phyloP scores from a whole-genome alignment of 2,797 vertebrate species.

The Orestias chungarensis region DNA sequence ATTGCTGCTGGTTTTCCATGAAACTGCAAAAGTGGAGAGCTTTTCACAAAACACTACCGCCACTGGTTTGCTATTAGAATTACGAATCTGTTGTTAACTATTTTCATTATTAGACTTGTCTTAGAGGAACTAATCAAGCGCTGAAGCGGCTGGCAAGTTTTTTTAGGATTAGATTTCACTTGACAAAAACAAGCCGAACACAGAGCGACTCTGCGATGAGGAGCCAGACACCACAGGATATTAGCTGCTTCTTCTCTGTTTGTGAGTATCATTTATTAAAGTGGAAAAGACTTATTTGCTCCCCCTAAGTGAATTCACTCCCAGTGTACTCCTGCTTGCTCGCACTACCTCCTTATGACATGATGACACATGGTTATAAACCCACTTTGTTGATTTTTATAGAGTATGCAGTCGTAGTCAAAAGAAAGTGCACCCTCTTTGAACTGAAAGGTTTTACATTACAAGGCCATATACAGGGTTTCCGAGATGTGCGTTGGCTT shows the following conservation, averaged over 20 bases:
- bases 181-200: slow-evolving; percentile 1
- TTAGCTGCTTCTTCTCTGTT: slow-evolving; percentile 1
- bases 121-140: slow-evolving; percentile 9
- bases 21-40: slow-evolving; percentile 55
- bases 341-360: neutral
- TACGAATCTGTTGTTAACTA: slow-evolving; percentile 39
- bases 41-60: slow-evolving; percentile 39
- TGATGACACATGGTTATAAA: neutral
- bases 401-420: neutral
- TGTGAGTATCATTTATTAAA: slow-evolving; percentile 6
- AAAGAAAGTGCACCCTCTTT: neutral
- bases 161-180: neutral
- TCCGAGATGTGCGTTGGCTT: neutral
- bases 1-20: slow-evolving; percentile 58
- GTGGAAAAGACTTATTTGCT: slow-evolving; percentile 4
- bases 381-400: neutral
- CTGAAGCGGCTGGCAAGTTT: neutral
- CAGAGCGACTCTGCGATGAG: neutral
- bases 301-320: neutral
- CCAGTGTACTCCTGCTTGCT: neutral
- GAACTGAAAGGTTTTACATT: neutral
- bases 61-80: slow-evolving; percentile 40
- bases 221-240: slow-evolving; percentile 7
- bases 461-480: neutral
- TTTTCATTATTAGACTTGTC: slow-evolving; percentile 18